A percentile compares a stretch with the other conserved stretches of the same genome.
phyloP scores from a whole-genome alignment of 1,140 invertebrate genomes.

The Lepeophtheirus salmonis region DNA sequence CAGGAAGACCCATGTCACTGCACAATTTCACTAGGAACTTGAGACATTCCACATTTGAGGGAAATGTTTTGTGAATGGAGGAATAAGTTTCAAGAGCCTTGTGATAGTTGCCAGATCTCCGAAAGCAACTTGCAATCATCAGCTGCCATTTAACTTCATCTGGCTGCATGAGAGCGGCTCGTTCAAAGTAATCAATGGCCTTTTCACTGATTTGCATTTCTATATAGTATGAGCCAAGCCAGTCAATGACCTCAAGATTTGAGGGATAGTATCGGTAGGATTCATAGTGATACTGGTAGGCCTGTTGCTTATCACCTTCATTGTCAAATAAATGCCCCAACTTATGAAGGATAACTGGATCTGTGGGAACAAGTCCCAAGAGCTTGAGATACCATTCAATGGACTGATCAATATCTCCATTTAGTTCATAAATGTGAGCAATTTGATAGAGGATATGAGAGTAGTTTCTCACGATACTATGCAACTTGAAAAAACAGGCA shows the following conservation, averaged over 20 bases:
- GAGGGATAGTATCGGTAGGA: conserved; percentile 49
- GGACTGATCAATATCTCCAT: conserved; percentile 47
- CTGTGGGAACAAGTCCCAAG: conserved; percentile 58
- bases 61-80: conserved; percentile 52
- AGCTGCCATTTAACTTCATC: conserved; percentile 63
- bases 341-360: conserved; percentile 58
- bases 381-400: conserved; percentile 52
- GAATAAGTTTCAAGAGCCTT: conserved; percentile 56
- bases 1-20: conserved; percentile 59
- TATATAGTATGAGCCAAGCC: conserved; percentile 75
- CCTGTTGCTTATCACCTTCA: conserved; percentile 66
- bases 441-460: conserved; percentile 70
- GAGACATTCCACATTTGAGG: conserved; percentile 66
- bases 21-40: conserved; percentile 61
- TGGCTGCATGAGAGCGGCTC: conserved; percentile 66
- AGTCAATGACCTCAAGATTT: conserved; percentile 70
- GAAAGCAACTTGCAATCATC: conserved; percentile 60
- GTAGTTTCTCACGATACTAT: conserved; percentile 45
- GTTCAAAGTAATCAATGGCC: conserved; percentile 67
- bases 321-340: conserved; percentile 64
- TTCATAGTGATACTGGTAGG: conserved; percentile 49
- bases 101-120: conserved; percentile 61
- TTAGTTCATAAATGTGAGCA: conserved; percentile 53
- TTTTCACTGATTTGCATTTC: conserved; percentile 65
- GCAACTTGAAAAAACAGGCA: conserved; percentile 61